Conservation (phyloP, 2,113 vertebrate genomes). For the Myocastor coypus region DNA sequence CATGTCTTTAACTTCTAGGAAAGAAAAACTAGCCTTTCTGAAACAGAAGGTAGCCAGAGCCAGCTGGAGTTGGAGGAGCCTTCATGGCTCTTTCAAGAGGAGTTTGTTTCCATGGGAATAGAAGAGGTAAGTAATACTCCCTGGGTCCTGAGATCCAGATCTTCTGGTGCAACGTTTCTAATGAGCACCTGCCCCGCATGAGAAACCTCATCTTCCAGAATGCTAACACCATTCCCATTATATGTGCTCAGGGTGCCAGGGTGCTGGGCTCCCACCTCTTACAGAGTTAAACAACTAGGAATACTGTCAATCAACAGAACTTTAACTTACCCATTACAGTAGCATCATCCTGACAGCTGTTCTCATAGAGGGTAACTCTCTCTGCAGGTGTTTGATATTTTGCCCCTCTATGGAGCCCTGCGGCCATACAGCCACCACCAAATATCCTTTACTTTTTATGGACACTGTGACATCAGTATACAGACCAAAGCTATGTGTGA, state of each 20-base stretch:
- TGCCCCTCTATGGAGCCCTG: conserved; percentile 88
- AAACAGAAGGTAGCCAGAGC: conserved; percentile 44
- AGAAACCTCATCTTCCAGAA: not conserved
- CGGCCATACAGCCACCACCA: conserved; percentile 87
- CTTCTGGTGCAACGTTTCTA: not conserved
- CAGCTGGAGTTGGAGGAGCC: not conserved
- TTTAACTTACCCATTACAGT: not conserved
- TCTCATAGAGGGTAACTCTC: not conserved
- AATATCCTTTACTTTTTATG: conserved; percentile 90
- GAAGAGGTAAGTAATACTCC: conserved; percentile 86
- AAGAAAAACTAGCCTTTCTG: not conserved
- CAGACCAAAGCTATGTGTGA: conserved; percentile 86
- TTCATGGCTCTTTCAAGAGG: conserved; percentile 23
- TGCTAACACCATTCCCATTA: not conserved
- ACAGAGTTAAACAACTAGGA: not conserved
- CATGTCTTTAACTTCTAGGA: conserved; percentile 70
- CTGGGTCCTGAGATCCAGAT: not conserved
- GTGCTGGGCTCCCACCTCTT: not conserved
- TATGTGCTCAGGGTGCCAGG: not conserved
- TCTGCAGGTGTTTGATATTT: conserved; percentile 92
- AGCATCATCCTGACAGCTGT: too few species aligned
- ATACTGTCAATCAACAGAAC: not conserved
- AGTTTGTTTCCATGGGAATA: conserved; percentile 75
- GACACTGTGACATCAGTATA: conserved; percentile 84
- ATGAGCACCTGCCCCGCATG: not conserved